Evolutionary conservation across 2,888 invertebrate genomes (phyloP), one percentile per base, ranked within the genome.

Genomic region (Caenorhabditis sp.): DNA sequence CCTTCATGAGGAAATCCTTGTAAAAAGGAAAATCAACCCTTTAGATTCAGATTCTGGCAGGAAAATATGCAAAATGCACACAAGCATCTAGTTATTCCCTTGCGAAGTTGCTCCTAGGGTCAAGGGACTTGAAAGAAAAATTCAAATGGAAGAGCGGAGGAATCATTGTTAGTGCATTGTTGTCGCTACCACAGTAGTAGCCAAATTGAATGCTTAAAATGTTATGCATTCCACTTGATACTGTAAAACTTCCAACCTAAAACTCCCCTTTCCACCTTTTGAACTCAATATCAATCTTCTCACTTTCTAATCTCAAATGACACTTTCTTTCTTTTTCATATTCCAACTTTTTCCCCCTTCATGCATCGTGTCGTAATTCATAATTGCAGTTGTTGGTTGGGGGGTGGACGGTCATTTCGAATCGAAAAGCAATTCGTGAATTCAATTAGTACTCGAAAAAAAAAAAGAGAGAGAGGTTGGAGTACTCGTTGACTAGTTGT

Each of bases 361-460:
- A 54, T 68, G 38, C 26, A 24, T 68, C 7, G 68, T 68, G 35
- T 68, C 41, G 68, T 54, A 68, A 68, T 68, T 68, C 68, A 68
- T 68, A 68, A 68, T 68, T 68, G 41, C 14, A 8, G 26, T 41
- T 12, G 41, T 26, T n/a, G n/a, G n/a, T n/a, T n/a, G n/a, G n/a
- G n/a, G n/a, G n/a, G n/a, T n/a, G n/a, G n/a, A 51, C 54, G 68
- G 54, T 68, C 68, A 68, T 68, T 68, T 24, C 54, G 54, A 31
- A 66, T 68, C 54, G 68, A 68, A 66, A 68, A 68, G 66, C 66
- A 66, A 66, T 66, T 66, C 38, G 38, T 38, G n/a, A 68, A 54
- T 38, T 68, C 68, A 68, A 68, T 54, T 24, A 68, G 28, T 66
- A 35, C 28, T 22, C 1, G 28, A 66, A 66, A 47, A 59, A n/a